Percentiles rank a stretch among this genome's conserved stretches.
Conservation (phyloP, 1,140 invertebrate species). For the Euwallacea similis region DNA sequence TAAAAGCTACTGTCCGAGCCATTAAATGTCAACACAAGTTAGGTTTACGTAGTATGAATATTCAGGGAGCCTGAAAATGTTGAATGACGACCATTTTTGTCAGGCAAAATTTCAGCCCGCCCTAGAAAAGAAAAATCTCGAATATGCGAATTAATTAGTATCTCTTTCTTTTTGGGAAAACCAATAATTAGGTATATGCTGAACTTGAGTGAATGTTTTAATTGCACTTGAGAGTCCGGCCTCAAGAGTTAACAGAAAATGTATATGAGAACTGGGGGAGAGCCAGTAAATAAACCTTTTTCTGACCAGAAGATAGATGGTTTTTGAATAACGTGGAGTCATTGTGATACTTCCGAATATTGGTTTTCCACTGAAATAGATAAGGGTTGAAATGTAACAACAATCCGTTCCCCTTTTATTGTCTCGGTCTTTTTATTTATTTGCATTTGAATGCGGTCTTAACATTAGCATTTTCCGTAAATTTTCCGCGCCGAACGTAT, state of each 20-base stretch:
- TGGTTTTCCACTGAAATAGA: conserved; percentile 24
- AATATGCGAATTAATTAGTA: no score
- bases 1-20: conserved; percentile 31
- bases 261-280: conserved; percentile 31
- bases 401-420: conserved; percentile 32
- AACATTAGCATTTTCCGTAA: conserved; percentile 27
- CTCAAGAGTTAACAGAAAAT: conserved; percentile 37
- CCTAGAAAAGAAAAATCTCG: no score
- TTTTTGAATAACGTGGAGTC: conserved; percentile 37
- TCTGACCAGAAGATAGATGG: conserved; percentile 35
- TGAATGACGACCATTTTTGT: no score
- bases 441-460: conserved; percentile 29
- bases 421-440: conserved; percentile 31
- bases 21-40: conserved; percentile 22
- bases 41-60: conserved; percentile 16
- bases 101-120: no score
- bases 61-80: conserved; percentile 4
- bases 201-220: conserved; percentile 35
- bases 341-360: conserved; percentile 33
- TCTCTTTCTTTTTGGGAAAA: no score
- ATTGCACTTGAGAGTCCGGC: conserved; percentile 34
- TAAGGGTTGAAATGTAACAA: conserved; percentile 35
- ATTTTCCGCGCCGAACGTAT: conserved; percentile 22
- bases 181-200: no score
- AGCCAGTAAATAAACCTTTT: conserved; percentile 34